Conservation (phyloP, 2,113 vertebrate species). For the Ptilorrhoa leucosticta region DNA sequence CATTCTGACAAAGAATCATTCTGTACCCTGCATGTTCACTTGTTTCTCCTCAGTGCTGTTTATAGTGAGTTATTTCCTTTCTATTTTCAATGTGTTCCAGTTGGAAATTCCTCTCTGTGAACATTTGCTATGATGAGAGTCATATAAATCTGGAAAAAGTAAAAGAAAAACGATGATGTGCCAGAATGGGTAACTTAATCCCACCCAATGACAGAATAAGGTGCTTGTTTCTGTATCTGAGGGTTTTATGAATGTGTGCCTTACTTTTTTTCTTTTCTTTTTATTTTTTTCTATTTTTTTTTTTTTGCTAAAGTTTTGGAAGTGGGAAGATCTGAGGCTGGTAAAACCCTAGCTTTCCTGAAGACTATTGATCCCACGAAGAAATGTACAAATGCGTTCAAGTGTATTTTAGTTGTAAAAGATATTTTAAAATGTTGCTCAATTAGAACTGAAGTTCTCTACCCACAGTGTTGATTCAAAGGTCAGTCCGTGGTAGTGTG, state of each 20-base stretch:
- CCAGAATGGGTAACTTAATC: slow-evolving; percentile 24
- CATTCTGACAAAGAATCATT: neutral
- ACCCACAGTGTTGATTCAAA: neutral
- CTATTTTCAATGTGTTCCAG: slow-evolving; percentile 34
- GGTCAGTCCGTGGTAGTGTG: too few relatives aligned
- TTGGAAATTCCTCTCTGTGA: slow-evolving; percentile 34
- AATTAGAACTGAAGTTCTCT: neutral
- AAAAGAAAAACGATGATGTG: slow-evolving; percentile 1
- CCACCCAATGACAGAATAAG: slow-evolving; percentile 5
- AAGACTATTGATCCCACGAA: neutral
- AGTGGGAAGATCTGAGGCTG: neutral
- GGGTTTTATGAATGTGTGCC: slow-evolving; percentile 16
- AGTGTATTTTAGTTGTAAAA: neutral
- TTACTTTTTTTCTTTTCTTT: neutral
- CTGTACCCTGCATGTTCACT: neutral
- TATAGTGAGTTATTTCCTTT: slow-evolving; percentile 47
- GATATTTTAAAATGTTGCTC: neutral
- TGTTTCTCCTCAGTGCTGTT: slow-evolving; percentile 10
- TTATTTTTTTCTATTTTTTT: neutral
- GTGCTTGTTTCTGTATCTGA: slow-evolving; percentile 17
- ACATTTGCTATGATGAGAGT: neutral
- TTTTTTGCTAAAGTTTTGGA: neutral
- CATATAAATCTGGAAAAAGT: slow-evolving; percentile 25
- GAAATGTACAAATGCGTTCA: neutral
- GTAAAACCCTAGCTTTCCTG: neutral